Conservation (phyloP, 2,888 invertebrate genomes). For the Ptychoptera albimana region DNA sequence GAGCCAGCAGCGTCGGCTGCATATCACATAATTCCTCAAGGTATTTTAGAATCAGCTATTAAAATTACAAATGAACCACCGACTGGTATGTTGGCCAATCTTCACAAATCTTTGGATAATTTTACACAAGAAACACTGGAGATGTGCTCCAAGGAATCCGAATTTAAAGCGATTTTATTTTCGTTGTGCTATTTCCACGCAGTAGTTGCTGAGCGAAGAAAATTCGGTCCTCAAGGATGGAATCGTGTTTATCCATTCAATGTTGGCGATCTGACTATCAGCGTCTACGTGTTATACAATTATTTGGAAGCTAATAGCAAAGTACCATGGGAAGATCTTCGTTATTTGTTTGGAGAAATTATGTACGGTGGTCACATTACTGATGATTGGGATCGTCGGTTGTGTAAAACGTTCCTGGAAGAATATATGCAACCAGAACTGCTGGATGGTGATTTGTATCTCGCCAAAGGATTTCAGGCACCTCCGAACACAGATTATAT, state of each 20-base stretch:
- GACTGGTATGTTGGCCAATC: constrained; percentile 85
- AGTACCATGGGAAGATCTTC: constrained; percentile 88
- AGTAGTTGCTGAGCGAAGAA: constrained; percentile 78
- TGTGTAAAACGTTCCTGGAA: constrained; percentile 72
- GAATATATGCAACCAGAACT: constrained; percentile 79
- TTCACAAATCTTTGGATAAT: constrained; percentile 85
- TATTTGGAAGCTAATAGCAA: constrained; percentile 80
- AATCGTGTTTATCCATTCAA: constrained; percentile 69
- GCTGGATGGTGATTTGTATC: constrained; percentile 67
- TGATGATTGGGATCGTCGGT: constrained; percentile 86
- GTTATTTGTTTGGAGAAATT: constrained; percentile 90
- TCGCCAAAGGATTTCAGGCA: constrained; percentile 72
- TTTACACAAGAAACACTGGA: constrained; percentile 86
- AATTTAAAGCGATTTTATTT: constrained; percentile 83
- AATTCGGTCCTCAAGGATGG: constrained; percentile 93
- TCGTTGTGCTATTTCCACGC: constrained; percentile 92
- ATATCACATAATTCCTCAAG: constrained; percentile 56
- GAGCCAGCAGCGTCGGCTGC: constrained; percentile 65
- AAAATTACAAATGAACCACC: constrained; percentile 97
- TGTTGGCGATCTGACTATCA: constrained; percentile 79
- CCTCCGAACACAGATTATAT: constrained; percentile 81
- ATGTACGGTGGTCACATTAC: constrained; percentile 98
- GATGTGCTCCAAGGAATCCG: constrained; percentile 82
- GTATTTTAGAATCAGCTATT: constrained; percentile 82
- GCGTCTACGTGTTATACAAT: constrained; percentile 79